Conservation (phyloP, 1,140 invertebrate genomes). For the Bicyclus anynana region DNA sequence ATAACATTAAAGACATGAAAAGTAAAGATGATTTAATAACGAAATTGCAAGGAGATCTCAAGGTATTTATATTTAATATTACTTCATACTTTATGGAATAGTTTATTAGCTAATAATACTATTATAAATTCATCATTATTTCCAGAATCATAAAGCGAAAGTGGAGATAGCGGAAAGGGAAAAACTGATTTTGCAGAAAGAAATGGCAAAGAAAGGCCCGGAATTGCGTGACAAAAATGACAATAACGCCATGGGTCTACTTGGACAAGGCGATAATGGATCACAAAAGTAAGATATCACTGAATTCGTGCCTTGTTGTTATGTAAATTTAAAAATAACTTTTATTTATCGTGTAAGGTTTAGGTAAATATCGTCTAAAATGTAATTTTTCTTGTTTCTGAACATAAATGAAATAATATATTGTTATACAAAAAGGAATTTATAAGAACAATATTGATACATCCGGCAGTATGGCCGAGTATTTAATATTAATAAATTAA, state of each 20-base stretch:
- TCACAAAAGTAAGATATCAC: conserved; percentile 42
- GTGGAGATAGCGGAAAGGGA: conserved; percentile 59
- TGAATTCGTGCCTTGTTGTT: no score
- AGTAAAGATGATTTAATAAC: conserved; percentile 46
- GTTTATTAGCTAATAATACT: neutral
- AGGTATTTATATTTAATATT: conserved; percentile 35
- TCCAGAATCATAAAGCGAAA: conserved; percentile 60
- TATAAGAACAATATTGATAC: no score
- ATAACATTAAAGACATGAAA: conserved; percentile 56
- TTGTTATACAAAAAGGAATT: no score
- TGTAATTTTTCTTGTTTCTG: no score
- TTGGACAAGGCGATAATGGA: conserved; percentile 54
- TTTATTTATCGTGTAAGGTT: no score
- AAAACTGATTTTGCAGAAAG: conserved; percentile 55
- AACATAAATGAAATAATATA: no score
- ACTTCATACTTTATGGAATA: neutral
- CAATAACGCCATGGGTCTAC: conserved; percentile 49
- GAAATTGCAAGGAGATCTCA: conserved; percentile 63
- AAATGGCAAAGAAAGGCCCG: conserved; percentile 40
- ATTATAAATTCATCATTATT: no score
- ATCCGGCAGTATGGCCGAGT: no score
- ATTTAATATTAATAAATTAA: no score
- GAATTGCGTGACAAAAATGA: conserved; percentile 61
- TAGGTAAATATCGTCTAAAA: no score
- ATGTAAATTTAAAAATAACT: no score